Evolutionary conservation across 2,888 invertebrate species (phyloP).

Genomic region (Torymus texanus): DNA sequence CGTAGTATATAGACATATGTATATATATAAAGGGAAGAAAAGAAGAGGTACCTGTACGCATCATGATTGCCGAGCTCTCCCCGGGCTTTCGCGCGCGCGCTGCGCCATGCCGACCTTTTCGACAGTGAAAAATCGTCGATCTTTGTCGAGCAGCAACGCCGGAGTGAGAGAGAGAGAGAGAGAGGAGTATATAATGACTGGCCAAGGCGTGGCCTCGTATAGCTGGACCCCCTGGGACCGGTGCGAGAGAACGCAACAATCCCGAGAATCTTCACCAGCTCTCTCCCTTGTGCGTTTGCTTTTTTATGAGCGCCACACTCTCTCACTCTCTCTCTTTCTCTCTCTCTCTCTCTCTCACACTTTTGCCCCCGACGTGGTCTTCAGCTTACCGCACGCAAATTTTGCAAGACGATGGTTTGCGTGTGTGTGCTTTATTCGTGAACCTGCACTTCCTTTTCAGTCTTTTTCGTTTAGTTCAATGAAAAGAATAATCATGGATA

Average conservation of each 20-base stretch:
- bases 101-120: not conserved
- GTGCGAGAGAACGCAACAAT: constrained; percentile 5
- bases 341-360: not conserved
- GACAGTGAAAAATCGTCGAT: constrained; percentile 32
- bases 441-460: too few species aligned
- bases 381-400: constrained; percentile 1
- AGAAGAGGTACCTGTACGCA: not conserved
- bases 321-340: constrained; percentile 47
- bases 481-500: too few species aligned
- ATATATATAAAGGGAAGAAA: not conserved
- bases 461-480: too few species aligned
- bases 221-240: constrained; percentile 46
- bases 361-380: constrained; percentile 5
- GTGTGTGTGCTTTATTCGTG: too few species aligned
- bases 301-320: constrained; percentile 37
- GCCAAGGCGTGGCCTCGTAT: constrained; percentile 38
- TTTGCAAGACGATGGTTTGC: not conserved
- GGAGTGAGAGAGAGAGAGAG: too few species aligned
- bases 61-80: not conserved
- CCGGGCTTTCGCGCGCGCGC: not conserved
- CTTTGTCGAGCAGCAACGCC: constrained; percentile 14
- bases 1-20: not conserved
- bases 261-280: constrained; percentile 28
- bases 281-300: constrained; percentile 27
- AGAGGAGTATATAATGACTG: constrained; percentile 11